Percentiles rank a stretch among this genome's conserved stretches.
These are phyloP conservation scores for Oncorhynchus mykiss DNA, from an alignment of 2,113 vertebrate genomes.

Conservation along the genomic window DNA sequence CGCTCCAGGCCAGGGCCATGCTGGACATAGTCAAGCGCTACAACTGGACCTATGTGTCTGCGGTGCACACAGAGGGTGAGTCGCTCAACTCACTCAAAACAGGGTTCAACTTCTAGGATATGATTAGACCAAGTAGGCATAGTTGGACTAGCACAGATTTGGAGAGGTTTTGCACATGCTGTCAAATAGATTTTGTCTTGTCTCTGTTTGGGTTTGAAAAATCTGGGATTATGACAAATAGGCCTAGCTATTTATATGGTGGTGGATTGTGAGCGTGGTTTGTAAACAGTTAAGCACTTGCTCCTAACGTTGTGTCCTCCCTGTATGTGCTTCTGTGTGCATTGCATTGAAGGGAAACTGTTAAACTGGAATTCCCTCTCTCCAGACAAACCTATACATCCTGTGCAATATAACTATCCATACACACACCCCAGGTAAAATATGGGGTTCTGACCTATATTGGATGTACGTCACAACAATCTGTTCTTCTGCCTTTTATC, in stretches of 20 bases:
- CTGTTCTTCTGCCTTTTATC: too few relatives aligned
- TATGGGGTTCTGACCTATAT: too few relatives aligned
- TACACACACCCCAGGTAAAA: too few relatives aligned
- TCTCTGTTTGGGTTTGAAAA: not conserved
- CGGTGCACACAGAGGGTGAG: constrained; percentile 98
- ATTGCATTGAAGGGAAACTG: not conserved
- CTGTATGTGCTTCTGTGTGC: not conserved
- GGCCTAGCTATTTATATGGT: too few relatives aligned
- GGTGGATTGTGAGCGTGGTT: not conserved
- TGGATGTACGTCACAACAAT: too few relatives aligned
- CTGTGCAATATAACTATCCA: not conserved
- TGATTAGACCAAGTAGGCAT: too few relatives aligned
- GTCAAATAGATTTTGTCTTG: not conserved
- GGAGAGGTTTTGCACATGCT: not conserved
- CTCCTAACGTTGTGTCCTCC: too few relatives aligned
- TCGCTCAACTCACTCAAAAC: not conserved
- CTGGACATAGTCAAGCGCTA: constrained; percentile 96
- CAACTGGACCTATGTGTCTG: constrained; percentile 99
- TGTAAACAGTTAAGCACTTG: not conserved
- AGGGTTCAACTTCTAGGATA: too few relatives aligned
- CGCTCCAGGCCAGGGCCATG: constrained; percentile 93
- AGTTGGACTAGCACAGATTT: not conserved
- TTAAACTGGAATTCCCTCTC: not conserved
- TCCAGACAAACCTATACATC: not conserved
- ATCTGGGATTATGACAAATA: not conserved